phyloP scores from a whole-genome alignment of 2,797 vertebrate genomes.

The Liparis tanakae region DNA sequence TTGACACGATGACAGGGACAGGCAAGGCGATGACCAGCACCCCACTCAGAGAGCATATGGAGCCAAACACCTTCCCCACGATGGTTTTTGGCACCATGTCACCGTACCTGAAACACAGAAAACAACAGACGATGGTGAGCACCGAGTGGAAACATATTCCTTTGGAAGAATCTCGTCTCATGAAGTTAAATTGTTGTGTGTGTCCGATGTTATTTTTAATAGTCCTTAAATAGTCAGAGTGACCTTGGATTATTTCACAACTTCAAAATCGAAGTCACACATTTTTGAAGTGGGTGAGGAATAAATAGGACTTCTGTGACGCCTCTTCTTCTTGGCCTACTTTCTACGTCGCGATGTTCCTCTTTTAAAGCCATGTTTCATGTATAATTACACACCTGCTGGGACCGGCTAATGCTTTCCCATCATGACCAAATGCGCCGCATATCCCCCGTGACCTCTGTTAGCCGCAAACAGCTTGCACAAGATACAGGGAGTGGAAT shows the following conservation, averaged over 20 bases:
- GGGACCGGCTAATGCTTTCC: slow-evolving; percentile 71
- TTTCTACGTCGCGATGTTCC: slow-evolving; percentile 58
- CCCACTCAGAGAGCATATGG: slow-evolving; percentile 95
- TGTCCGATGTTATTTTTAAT: slow-evolving; percentile 67
- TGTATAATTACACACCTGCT: slow-evolving; percentile 81
- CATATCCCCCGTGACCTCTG: slow-evolving; percentile 71
- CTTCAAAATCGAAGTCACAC: slow-evolving; percentile 67
- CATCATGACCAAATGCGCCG: slow-evolving; percentile 63
- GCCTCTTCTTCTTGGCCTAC: slow-evolving; percentile 65
- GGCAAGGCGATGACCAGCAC: slow-evolving; percentile 96
- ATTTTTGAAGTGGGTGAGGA: slow-evolving; percentile 67
- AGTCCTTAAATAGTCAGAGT: slow-evolving; percentile 69
- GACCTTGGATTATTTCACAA: slow-evolving; percentile 63
- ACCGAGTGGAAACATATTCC: slow-evolving; percentile 7
- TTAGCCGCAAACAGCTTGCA: slow-evolving; percentile 70
- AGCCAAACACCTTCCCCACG: slow-evolving; percentile 96
- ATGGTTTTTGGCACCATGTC: slow-evolving; percentile 99
- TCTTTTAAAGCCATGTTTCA: slow-evolving; percentile 69
- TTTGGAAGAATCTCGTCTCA: slow-evolving; percentile 41
- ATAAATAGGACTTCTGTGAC: slow-evolving; percentile 77
- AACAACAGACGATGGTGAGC: slow-evolving; percentile 50
- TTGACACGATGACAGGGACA: slow-evolving; percentile 96
- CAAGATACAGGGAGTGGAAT: slow-evolving; percentile 65
- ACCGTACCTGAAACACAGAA: slow-evolving; percentile 87
- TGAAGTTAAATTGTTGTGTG: slow-evolving; percentile 26